Evolutionary conservation across 2,797 vertebrate species (phyloP).

Genomic region (Chloroceryle inda): DNA sequence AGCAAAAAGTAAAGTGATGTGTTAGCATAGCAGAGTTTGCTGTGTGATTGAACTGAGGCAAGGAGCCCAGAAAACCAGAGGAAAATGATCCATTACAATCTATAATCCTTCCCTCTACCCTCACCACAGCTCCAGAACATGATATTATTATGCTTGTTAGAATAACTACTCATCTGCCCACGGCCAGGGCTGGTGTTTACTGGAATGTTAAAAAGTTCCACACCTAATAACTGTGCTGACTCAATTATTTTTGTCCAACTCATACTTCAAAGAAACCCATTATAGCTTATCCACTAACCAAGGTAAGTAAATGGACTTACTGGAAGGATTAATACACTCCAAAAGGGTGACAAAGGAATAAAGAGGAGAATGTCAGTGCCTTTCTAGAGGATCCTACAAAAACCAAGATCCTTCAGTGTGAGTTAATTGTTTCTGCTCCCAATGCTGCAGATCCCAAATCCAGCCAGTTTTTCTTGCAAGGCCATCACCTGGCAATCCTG

Average conservation of each 20-base stretch:
- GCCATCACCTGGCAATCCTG: background rate
- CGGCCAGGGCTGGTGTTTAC: background rate
- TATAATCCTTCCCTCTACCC: background rate
- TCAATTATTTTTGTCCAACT: conserved; percentile 31
- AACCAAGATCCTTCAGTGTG: background rate
- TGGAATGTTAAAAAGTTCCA: conserved; percentile 6
- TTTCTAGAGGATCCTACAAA: background rate
- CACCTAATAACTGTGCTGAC: background rate
- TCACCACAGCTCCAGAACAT: conserved; percentile 5
- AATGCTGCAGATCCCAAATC: background rate
- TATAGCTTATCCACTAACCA: background rate
- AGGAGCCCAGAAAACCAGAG: conserved; percentile 47
- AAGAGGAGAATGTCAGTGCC: background rate
- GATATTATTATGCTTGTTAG: conserved; percentile 18
- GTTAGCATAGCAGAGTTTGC: conserved; percentile 25
- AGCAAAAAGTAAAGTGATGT: background rate
- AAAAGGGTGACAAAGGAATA: background rate
- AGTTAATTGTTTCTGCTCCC: background rate
- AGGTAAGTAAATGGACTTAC: background rate
- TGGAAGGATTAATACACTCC: background rate
- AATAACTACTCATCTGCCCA: background rate
- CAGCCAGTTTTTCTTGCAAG: background rate
- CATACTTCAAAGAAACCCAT: conserved; percentile 12
- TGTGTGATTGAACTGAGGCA: conserved; percentile 45
- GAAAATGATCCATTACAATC: background rate